phyloP scores from a whole-genome alignment of 2,888 invertebrate species.

The Priapulus caudatus region DNA sequence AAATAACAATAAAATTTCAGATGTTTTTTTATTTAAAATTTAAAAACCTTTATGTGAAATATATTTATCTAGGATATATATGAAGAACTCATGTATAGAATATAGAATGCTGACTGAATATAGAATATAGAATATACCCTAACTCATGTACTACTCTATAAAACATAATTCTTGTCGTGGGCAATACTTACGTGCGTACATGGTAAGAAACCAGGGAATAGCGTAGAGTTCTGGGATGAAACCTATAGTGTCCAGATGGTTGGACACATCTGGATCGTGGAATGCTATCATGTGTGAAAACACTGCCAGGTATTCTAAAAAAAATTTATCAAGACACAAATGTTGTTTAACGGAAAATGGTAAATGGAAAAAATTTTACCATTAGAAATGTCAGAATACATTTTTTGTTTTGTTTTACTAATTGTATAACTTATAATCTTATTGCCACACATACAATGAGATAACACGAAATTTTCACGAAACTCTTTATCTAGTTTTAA shows the following conservation, averaged over 20 bases:
- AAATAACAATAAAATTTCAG: conserved; percentile 8
- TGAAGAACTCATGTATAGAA: conserved; percentile 12
- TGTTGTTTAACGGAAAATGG: too few relatives aligned
- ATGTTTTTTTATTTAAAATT: background rate
- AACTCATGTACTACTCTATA: background rate
- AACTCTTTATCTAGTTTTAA: too few relatives aligned
- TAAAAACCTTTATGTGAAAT: too few relatives aligned
- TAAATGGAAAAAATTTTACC: too few relatives aligned
- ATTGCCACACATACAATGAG: too few relatives aligned
- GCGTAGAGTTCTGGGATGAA: conserved; percentile 94
- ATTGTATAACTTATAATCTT: too few relatives aligned
- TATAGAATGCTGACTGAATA: conserved; percentile 19
- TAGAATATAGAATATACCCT: conserved; percentile 2
- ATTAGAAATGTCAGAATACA: too few relatives aligned
- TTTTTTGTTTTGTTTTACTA: too few relatives aligned
- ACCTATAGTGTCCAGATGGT: conserved; percentile 78
- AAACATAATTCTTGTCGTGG: too few relatives aligned
- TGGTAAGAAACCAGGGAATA: conserved; percentile 96
- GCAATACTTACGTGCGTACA: conserved; percentile 87
- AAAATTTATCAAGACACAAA: conserved; percentile 12
- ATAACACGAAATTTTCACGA: too few relatives aligned
- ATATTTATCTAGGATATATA: too few relatives aligned
- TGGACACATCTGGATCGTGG: conserved; percentile 81
- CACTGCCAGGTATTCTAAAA: conserved; percentile 77
- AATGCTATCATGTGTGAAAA: conserved; percentile 92